Conservation (phyloP, 2,888 invertebrate species). For the Euphydryas editha region DNA sequence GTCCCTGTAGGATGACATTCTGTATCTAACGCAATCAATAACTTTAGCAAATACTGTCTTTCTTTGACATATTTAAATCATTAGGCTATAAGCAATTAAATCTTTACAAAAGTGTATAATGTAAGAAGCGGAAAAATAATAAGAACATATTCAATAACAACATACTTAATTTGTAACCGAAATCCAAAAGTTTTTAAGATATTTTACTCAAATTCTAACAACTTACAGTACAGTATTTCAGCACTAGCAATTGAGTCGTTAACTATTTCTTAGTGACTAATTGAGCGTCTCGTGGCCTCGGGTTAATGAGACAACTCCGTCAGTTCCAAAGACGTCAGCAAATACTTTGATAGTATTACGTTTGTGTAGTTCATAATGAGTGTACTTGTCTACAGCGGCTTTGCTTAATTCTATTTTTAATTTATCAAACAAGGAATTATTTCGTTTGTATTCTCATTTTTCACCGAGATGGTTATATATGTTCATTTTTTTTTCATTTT, state of each 20-base stretch:
- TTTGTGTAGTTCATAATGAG: slow-evolving; percentile 25
- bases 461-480: background rate
- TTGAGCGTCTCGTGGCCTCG: slow-evolving; percentile 24
- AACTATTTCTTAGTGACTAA: slow-evolving; percentile 21
- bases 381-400: slow-evolving; percentile 1
- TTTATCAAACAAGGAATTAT: background rate
- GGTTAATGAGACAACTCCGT: slow-evolving; percentile 26
- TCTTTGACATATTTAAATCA: no score
- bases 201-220: background rate
- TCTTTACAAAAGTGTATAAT: no score
- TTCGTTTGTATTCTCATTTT: background rate
- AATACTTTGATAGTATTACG: slow-evolving; percentile 28
- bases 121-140: no score
- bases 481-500: no score
- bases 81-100: no score
- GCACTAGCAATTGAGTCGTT: slow-evolving; percentile 15
- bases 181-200: background rate
- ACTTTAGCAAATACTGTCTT: no score
- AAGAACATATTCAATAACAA: no score
- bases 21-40: no score
- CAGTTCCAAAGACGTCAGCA: slow-evolving; percentile 27
- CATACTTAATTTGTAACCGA: no score
- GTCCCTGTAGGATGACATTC: no score
- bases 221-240: background rate
- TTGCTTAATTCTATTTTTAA: background rate